Percentiles rank a stretch among this genome's conserved stretches.
Conservation (phyloP, 37 sponge, comb jelly and placozoan genomes). For the Cliona cf. orientalis region DNA sequence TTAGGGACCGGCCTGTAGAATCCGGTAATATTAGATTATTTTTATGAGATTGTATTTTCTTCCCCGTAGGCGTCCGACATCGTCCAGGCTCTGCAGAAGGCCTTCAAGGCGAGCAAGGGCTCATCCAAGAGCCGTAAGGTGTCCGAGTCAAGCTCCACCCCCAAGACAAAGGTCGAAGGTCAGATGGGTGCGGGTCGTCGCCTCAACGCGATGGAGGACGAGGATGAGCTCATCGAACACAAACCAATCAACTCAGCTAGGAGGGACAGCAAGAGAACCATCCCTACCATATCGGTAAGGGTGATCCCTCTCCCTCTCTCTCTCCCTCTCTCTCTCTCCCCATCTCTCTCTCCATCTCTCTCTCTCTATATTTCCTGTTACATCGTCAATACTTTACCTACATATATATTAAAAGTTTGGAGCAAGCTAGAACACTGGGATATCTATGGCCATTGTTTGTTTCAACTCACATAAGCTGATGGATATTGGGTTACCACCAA, state of each 20-base stretch:
- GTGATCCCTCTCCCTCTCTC: background rate
- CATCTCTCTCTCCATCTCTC: background rate
- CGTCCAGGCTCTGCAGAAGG: conserved; percentile 42
- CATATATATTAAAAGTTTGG: no score
- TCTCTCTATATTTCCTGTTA: background rate
- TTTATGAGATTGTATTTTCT: no score
- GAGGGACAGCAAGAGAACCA: conserved; percentile 2
- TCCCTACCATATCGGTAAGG: conserved; percentile 16
- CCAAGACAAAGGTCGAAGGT: background rate
- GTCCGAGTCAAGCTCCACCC: background rate
- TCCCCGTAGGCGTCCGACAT: conserved; percentile 42
- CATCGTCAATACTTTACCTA: no score
- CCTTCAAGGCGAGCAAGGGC: conserved; percentile 9
- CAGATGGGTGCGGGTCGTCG: conserved; percentile 6
- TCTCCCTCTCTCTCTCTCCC: background rate
- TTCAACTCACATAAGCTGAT: no score
- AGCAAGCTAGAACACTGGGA: no score
- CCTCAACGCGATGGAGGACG: conserved; percentile 33
- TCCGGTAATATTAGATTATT: no score
- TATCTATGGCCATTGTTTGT: no score
- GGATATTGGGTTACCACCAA: no score
- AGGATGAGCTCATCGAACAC: conserved; percentile 41
- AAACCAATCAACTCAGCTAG: background rate
- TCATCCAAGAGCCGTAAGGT: background rate
- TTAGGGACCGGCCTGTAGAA: no score